Conservation (phyloP, 2,797 vertebrate species). For the Phaenicophaeus curvirostris region DNA sequence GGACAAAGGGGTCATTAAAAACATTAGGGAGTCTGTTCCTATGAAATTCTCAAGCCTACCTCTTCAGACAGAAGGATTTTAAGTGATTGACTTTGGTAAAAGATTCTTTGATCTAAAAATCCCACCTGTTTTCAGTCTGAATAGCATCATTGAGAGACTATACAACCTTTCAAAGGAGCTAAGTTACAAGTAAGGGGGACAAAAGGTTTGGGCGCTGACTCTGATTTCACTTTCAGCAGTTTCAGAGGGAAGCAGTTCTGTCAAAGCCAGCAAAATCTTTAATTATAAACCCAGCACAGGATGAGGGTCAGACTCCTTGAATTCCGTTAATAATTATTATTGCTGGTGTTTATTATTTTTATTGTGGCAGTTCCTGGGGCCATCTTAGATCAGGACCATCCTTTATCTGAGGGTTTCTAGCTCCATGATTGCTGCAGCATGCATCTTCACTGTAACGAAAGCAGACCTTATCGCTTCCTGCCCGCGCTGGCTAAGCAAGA, state of each 20-base stretch:
- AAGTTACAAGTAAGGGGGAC: neutral
- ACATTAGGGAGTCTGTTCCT: neutral
- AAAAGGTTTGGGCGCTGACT: neutral
- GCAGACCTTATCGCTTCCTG: constrained; percentile 60
- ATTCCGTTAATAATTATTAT: constrained; percentile 36
- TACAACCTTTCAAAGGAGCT: neutral
- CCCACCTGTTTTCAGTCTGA: neutral
- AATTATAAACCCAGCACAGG: neutral
- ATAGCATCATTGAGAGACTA: neutral
- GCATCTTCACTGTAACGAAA: neutral
- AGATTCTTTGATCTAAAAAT: neutral
- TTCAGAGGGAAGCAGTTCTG: neutral
- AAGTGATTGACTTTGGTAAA: neutral
- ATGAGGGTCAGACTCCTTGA: neutral
- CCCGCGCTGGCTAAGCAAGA: constrained; percentile 52
- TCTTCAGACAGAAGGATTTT: neutral
- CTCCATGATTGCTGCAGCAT: neutral
- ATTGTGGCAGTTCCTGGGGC: neutral
- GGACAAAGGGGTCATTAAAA: neutral
- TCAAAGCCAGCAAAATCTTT: neutral
- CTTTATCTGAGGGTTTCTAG: neutral
- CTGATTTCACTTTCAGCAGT: neutral
- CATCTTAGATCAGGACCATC: neutral
- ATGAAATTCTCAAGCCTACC: neutral
- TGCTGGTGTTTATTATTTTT: constrained; percentile 16